Evolutionary conservation across 2,113 vertebrate genomes (phyloP), one percentile per base, ranked within the genome.

Genomic region (Ochotona princeps): DNA sequence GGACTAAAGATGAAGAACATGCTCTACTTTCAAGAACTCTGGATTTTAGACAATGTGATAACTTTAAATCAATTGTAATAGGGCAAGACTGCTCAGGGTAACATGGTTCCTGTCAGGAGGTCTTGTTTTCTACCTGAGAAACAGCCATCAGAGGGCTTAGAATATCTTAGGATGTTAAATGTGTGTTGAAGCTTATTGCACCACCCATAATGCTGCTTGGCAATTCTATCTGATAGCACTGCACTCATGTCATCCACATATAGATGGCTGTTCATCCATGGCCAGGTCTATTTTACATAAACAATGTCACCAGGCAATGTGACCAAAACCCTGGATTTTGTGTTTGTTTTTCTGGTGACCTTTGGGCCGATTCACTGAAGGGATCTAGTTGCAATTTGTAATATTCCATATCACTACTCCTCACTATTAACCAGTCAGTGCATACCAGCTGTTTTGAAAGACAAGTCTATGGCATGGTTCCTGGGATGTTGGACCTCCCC

Each of bases 281-380:
- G 30, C 32, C 60, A 51, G 35, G 44, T 65, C 49, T 20, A n/a
- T 21, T 73, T 66, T 9, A 67, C 21, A 14, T 11, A 72, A 87
- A 38, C 32, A 47, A 82, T 32, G 26, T 76, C 69, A 26, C 14
- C 28, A 72, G 91, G 49, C 38, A 38, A 51, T 21, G 80, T 44
- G 87, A 32, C 32, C 10, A 69, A 78, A 81, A 69, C 23, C 10
- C 17, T 65, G 78, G 23, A 11, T 28, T 87, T 90, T 15, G 5
- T 60, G 83, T 83, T 74, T 75, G 15, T 79, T 92, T 93, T n/a
- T 80, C 38, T 38, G 76, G 61, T 88, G 60, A 26, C 23, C 5
- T 73, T 49, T 75, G 21, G 67, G n/a, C 86, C 57, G 80, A 63
- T 9, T 51, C 35, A 7, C 44, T 38, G 44, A 85, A 78, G 28